phyloP scores from a whole-genome alignment of 2,113 vertebrate species.

The Paramisgurnus dabryanus region DNA sequence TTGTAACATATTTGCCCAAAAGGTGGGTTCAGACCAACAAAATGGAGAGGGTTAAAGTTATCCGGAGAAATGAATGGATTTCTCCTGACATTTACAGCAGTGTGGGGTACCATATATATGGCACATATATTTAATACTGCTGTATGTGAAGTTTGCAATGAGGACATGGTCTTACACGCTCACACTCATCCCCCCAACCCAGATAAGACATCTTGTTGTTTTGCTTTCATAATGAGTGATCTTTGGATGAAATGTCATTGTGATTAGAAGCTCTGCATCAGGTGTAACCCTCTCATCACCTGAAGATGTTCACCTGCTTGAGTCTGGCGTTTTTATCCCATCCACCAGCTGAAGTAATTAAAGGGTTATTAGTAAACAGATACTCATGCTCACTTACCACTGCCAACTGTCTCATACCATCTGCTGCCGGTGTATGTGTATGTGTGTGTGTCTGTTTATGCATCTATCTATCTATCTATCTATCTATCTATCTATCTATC shows the following conservation, averaged over 20 bases:
- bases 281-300: constrained; percentile 63
- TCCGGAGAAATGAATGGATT: constrained; percentile 72
- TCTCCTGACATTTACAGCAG: constrained; percentile 74
- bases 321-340: constrained; percentile 75
- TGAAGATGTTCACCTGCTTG: constrained; percentile 75
- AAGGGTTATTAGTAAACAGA: constrained; percentile 84
- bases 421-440: constrained; percentile 69
- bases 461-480: not conserved
- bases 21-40: constrained; percentile 73
- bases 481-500: not conserved
- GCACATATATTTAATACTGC: constrained; percentile 63
- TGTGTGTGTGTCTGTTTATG: not conserved
- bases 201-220: not conserved
- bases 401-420: constrained; percentile 80
- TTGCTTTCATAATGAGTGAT: constrained; percentile 23
- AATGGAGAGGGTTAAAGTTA: constrained; percentile 75
- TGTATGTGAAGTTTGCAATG: constrained; percentile 38
- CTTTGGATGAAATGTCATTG: constrained; percentile 33
- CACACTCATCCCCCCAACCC: not conserved
- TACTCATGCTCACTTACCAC: constrained; percentile 77
- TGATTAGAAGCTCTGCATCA: constrained; percentile 6
- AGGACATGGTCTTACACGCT: constrained; percentile 7
- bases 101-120: constrained; percentile 60
- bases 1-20: constrained; percentile 69
- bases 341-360: constrained; percentile 82